Conservation (phyloP, 2,113 vertebrate genomes). For the Microcebus lehilahytsara region DNA sequence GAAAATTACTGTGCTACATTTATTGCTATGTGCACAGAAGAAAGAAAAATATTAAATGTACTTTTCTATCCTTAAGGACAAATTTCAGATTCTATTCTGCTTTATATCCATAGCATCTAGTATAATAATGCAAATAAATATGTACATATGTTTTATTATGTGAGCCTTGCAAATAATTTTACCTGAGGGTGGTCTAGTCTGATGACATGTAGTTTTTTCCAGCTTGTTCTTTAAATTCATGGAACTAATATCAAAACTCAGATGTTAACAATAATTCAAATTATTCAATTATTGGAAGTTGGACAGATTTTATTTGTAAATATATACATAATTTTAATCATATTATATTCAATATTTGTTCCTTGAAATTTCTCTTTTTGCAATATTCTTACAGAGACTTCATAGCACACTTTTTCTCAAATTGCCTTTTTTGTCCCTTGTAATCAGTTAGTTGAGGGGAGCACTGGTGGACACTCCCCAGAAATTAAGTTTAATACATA, state of each 20-base stretch:
- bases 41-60: slow-evolving; percentile 26
- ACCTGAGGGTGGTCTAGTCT: neutral
- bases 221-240: neutral
- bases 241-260: neutral
- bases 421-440: neutral
- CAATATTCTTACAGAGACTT: neutral
- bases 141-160: neutral
- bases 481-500: neutral
- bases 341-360: neutral
- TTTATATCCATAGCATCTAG: neutral
- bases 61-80: slow-evolving; percentile 34
- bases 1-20: slow-evolving; percentile 46
- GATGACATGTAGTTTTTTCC: neutral
- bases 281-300: neutral
- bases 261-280: neutral
- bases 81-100: neutral
- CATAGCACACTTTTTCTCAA: neutral
- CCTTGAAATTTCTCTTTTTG: neutral
- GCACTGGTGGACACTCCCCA: neutral
- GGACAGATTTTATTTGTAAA: neutral
- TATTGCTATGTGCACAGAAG: neutral
- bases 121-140: neutral
- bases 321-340: neutral
- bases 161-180: neutral
- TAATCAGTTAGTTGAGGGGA: neutral